phyloP scores from a whole-genome alignment of 2,113 vertebrate species.

The Onychorhynchus coronatus region DNA sequence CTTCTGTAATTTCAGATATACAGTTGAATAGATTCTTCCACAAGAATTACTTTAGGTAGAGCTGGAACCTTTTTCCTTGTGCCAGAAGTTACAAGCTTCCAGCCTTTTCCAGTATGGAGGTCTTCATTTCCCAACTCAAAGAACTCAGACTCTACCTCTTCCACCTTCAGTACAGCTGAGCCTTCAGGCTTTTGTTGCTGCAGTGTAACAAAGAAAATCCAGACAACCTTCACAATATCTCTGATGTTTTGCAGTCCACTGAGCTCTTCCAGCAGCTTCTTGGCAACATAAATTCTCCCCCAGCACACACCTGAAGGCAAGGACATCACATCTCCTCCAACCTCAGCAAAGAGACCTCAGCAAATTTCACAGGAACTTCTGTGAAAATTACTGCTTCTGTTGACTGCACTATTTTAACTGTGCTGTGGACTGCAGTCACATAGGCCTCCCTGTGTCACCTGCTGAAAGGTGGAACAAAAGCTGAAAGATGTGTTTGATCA shows the following conservation, averaged over 20 bases:
- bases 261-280: neutral
- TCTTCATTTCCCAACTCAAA: neutral
- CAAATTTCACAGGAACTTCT: too few relatives aligned
- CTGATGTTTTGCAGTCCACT: neutral
- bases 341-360: neutral
- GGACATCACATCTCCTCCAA: neutral
- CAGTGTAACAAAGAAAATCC: neutral
- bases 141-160: neutral
- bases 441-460: neutral
- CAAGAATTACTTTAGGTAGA: neutral
- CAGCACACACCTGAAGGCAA: neutral
- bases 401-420: neutral
- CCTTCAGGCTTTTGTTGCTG: neutral
- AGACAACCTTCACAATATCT: neutral
- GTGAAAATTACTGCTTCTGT: neutral
- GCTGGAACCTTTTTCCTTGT: neutral
- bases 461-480: neutral
- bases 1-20: neutral
- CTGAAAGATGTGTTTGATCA: neutral
- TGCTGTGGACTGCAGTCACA: neutral
- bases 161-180: neutral
- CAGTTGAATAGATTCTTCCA: neutral
- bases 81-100: neutral
- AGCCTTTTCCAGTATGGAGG: neutral
- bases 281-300: neutral